These are phyloP conservation scores for Anthoscopus minutus DNA, from an alignment of 2,113 vertebrate genomes.

Conservation along the genomic window DNA sequence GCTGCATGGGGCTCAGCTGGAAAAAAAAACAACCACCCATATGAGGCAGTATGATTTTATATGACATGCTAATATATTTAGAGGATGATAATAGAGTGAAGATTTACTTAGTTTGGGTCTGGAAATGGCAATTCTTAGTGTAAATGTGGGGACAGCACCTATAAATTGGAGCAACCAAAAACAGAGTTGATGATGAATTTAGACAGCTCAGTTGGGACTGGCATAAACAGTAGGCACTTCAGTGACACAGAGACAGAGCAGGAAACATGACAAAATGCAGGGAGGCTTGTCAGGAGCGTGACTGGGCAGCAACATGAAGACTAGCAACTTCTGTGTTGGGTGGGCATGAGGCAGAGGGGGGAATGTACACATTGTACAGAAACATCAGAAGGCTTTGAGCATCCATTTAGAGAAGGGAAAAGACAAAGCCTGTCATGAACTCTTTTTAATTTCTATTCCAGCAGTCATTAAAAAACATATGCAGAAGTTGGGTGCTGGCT, in stretches of 20 bases:
- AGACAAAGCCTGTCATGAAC: background rate
- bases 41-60: background rate
- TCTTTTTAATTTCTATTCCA: background rate
- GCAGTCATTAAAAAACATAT: background rate
- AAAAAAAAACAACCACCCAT: background rate
- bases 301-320: background rate
- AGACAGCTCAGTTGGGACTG: accelerated
- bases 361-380: background rate
- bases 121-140: background rate
- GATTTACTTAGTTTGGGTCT: background rate
- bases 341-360: background rate
- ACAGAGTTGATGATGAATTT: background rate
- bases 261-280: background rate
- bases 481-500: background rate
- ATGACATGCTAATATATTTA: background rate
- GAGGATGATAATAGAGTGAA: background rate
- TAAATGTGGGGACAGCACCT: background rate
- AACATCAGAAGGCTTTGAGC: background rate
- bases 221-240: background rate
- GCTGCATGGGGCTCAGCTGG: background rate
- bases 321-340: background rate
- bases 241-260: background rate
- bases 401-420: background rate
- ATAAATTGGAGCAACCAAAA: background rate
- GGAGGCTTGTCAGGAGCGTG: background rate